Evolutionary conservation across 1,140 invertebrate species (phyloP).

Genomic region (Zophobas morio): DNA sequence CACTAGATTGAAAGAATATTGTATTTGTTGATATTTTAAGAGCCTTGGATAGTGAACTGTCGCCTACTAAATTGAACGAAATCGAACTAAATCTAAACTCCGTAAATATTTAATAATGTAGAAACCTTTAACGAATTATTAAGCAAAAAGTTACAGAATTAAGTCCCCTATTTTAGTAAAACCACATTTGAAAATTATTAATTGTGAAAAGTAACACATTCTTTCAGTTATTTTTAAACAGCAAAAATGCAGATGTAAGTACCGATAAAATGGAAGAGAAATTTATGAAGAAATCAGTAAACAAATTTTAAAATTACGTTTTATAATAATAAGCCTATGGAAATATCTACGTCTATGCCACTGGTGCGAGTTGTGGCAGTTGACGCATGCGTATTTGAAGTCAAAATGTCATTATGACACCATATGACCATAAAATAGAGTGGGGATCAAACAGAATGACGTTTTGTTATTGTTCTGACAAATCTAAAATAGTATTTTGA

Average conservation of each 20-base stretch:
- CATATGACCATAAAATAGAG: no score
- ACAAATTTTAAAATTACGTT: no score
- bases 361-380: slow-evolving; percentile 2
- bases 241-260: no score
- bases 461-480: slow-evolving; percentile 29
- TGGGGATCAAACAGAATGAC: neutral
- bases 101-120: no score
- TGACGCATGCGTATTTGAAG: slow-evolving; percentile 18
- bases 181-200: no score
- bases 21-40: neutral
- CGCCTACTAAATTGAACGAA: neutral
- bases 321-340: neutral
- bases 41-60: neutral
- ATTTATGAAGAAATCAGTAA: no score
- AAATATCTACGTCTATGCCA: neutral
- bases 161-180: no score
- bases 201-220: neutral
- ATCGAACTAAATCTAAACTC: no score
- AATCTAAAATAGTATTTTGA: neutral
- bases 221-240: no score
- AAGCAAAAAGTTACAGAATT: no score
- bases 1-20: slow-evolving; percentile 7
- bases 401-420: slow-evolving; percentile 22
- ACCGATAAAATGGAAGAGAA: no score
- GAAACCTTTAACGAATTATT: no score